phyloP scores from a whole-genome alignment of 2,797 vertebrate genomes.

The Tamandua tetradactyla region DNA sequence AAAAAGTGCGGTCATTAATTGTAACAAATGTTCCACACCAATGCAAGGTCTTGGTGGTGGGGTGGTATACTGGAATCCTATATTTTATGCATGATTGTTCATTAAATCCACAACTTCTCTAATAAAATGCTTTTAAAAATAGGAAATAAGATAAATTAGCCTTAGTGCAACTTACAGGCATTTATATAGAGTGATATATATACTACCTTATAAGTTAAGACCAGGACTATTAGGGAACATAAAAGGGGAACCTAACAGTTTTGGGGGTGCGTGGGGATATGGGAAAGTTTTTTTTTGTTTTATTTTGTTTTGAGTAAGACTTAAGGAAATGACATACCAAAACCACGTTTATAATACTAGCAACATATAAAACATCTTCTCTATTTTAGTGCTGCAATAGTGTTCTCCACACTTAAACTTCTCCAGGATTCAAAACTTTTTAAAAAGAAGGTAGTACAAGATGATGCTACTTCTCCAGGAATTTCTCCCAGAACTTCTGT shows the following conservation, averaged over 20 bases:
- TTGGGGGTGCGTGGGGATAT: too few relatives aligned
- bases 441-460: slow-evolving; percentile 20
- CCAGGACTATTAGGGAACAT: neutral
- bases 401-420: slow-evolving; percentile 89
- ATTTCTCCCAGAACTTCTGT: slow-evolving; percentile 63
- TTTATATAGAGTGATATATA: neutral
- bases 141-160: neutral
- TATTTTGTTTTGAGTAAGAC: neutral
- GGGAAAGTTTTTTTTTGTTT: neutral
- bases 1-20: too few relatives aligned
- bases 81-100: too few relatives aligned
- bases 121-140: too few relatives aligned
- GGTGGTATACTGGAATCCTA: too few relatives aligned
- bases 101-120: too few relatives aligned
- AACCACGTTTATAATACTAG: neutral
- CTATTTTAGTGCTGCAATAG: slow-evolving; percentile 87
- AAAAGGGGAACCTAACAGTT: neutral
- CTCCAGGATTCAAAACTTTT: slow-evolving; percentile 89
- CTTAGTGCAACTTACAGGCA: neutral
- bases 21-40: too few relatives aligned
- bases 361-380: slow-evolving; percentile 42
- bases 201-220: neutral
- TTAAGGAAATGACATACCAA: neutral
- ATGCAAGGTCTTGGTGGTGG: too few relatives aligned
- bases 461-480: neutral